phyloP scores from a whole-genome alignment of 2,888 invertebrate species.

The Cetonia aurata region DNA sequence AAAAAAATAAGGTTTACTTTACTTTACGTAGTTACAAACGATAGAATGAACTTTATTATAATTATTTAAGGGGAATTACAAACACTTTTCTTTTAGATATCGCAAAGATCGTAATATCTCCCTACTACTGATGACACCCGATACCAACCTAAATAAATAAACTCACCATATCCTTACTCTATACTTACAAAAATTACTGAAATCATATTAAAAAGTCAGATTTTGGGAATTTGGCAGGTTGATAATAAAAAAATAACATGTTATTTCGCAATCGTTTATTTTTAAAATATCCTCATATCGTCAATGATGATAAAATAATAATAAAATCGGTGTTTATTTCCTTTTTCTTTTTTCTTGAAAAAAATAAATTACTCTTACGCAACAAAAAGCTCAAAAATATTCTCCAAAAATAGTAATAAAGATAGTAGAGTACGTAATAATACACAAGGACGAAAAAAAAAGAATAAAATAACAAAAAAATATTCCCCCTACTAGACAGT shows the following conservation, averaged over 20 bases:
- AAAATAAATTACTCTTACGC: slow-evolving; percentile 7
- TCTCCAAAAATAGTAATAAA: slow-evolving; percentile 7
- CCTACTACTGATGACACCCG: too few species aligned
- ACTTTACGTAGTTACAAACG: too few species aligned
- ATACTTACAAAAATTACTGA: too few species aligned
- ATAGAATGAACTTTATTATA: too few species aligned
- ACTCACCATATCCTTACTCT: too few species aligned
- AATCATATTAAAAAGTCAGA: too few species aligned
- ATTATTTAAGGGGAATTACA: too few species aligned
- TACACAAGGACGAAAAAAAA: not conserved
- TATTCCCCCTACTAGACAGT: not conserved
- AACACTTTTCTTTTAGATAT: too few species aligned
- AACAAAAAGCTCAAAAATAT: slow-evolving; percentile 1
- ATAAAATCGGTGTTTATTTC: slow-evolving; percentile 1
- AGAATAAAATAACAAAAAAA: slow-evolving; percentile 1
- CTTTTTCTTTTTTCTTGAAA: not conserved
- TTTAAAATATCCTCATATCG: slow-evolving; percentile 29
- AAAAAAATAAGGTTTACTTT: too few species aligned
- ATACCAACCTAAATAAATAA: too few species aligned
- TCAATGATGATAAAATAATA: slow-evolving; percentile 20
- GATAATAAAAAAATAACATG: not conserved
- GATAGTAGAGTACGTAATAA: not conserved
- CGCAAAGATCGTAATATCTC: too few species aligned
- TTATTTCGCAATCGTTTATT: slow-evolving; percentile 25
- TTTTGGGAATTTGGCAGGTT: too few species aligned